Percentiles rank a stretch among this genome's conserved stretches.
Conservation (phyloP, 2,797 vertebrate species). For the Tiaroga cobitis region DNA sequence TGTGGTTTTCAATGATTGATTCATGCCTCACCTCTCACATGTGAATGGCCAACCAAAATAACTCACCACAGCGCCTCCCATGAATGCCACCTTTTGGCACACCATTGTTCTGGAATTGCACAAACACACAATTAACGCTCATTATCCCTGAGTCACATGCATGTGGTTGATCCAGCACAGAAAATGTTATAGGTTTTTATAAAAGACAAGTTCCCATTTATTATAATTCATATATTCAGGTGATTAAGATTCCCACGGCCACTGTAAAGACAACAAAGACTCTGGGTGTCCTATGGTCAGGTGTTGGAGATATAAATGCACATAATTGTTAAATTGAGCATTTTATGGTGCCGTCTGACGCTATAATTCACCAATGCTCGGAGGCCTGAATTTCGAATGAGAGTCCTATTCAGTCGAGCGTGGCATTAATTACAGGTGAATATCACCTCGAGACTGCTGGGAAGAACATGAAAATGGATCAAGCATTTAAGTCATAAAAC, state of each 20-base stretch:
- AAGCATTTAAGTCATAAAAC: conserved; percentile 20
- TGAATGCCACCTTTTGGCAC: conserved; percentile 50
- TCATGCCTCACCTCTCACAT: conserved; percentile 52
- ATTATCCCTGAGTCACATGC: conserved; percentile 6
- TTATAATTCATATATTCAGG: conserved; percentile 8
- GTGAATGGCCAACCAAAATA: conserved; percentile 64
- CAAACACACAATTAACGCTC: background rate
- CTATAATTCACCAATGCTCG: conserved; percentile 66
- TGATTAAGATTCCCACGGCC: conserved; percentile 7
- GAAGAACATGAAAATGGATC: conserved; percentile 19
- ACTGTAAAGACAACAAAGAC: conserved; percentile 63
- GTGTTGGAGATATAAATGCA: conserved; percentile 66
- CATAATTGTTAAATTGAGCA: conserved; percentile 77
- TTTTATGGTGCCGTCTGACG: conserved; percentile 72
- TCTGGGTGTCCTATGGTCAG: conserved; percentile 61
- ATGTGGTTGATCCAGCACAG: background rate
- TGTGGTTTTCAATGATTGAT: conserved; percentile 61
- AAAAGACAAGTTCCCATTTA: background rate
- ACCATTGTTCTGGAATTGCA: conserved; percentile 23
- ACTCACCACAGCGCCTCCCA: conserved; percentile 52
- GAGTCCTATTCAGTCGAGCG: conserved; percentile 65
- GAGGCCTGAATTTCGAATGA: conserved; percentile 67
- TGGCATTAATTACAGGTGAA: conserved; percentile 74
- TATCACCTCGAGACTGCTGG: conserved; percentile 31
- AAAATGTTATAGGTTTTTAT: background rate